Evolutionary conservation across 2,888 invertebrate species (phyloP).

Genomic region (Frankliniella fusca): DNA sequence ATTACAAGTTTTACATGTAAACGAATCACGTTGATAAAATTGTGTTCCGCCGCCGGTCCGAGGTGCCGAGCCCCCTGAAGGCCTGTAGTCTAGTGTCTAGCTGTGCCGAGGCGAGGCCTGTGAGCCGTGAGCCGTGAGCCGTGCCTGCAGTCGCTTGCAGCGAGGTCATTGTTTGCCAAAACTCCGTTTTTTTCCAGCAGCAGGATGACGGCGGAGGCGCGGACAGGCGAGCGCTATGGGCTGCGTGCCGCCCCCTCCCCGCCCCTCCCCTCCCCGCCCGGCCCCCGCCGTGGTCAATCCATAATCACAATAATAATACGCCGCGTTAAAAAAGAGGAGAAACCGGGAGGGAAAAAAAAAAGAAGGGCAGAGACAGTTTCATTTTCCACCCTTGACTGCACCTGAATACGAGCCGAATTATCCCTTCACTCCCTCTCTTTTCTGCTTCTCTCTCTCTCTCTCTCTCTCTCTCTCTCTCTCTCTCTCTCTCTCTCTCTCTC

Average conservation of each 20-base stretch:
- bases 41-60: too few relatives aligned
- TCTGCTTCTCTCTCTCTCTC: too few relatives aligned
- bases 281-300: neutral
- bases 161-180: neutral
- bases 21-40: too few relatives aligned
- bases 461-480: too few relatives aligned
- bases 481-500: too few relatives aligned
- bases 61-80: too few relatives aligned
- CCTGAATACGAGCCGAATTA: conserved; percentile 22
- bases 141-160: too few relatives aligned
- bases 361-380: conserved; percentile 21
- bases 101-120: too few relatives aligned
- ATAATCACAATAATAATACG: neutral
- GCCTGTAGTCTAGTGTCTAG: too few relatives aligned
- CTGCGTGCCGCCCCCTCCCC: neutral
- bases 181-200: neutral
- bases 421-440: neutral
- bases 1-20: too few relatives aligned
- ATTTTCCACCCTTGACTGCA: conserved; percentile 24
- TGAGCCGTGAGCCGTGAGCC: too few relatives aligned
- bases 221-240: too few relatives aligned
- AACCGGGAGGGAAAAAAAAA: conserved; percentile 15
- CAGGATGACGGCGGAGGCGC: neutral
- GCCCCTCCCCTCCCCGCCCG: neutral
- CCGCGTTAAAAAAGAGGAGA: neutral